Conservation (phyloP, 2,888 invertebrate genomes). For the Cephus pulcher region DNA sequence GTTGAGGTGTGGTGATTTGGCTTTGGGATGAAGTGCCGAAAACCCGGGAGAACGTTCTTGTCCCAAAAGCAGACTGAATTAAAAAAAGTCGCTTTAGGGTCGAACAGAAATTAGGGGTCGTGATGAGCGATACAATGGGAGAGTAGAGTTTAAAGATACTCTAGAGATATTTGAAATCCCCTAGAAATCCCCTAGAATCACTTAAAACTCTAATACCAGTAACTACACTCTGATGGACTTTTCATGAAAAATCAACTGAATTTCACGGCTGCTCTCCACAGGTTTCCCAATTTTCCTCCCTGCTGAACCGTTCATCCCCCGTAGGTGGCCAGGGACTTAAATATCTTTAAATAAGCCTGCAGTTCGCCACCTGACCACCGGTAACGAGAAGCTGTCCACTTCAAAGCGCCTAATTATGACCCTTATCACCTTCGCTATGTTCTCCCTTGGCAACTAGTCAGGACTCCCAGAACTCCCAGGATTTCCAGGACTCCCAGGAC, state of each 20-base stretch:
- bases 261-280: not conserved
- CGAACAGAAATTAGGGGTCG: not conserved
- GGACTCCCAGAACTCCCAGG: not conserved
- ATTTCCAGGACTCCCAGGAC: not conserved
- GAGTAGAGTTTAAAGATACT: not conserved
- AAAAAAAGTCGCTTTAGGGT: not conserved
- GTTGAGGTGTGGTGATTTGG: constrained; percentile 15
- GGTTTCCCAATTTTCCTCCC: not conserved
- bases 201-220: not conserved
- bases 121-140: not conserved
- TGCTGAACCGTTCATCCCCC: not conserved
- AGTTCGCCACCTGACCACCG: constrained; percentile 6
- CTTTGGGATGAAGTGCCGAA: constrained; percentile 9
- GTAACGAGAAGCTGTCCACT: constrained; percentile 46
- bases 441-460: constrained; percentile 18
- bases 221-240: not conserved
- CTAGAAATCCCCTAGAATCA: not conserved
- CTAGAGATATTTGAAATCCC: not conserved
- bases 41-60: constrained; percentile 9
- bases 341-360: not conserved
- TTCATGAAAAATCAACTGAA: not conserved
- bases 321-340: not conserved
- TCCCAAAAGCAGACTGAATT: constrained; percentile 12
- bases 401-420: constrained; percentile 49
- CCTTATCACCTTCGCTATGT: constrained; percentile 41